Percentiles rank a stretch among this genome's conserved stretches.
These are phyloP conservation scores for Virgularia gustaviana DNA, from an alignment of 92 coral and sea anemone species.

Conservation along the genomic window DNA sequence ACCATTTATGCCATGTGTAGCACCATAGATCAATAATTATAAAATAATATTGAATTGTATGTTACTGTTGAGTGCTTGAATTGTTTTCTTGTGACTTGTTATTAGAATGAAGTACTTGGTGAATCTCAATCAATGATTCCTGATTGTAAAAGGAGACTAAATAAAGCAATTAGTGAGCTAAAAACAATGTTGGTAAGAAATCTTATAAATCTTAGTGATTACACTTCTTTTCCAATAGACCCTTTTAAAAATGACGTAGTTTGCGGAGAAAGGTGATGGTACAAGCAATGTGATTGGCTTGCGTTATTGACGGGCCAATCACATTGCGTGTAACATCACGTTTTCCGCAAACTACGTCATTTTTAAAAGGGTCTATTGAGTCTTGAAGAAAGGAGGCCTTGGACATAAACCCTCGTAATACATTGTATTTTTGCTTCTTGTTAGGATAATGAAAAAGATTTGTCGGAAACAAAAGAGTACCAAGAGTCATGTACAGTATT, in stretches of 20 bases:
- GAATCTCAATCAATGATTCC: conserved; percentile 91
- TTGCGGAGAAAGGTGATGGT: too few species aligned
- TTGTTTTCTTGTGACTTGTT: neutral
- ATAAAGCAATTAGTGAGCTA: conserved; percentile 72
- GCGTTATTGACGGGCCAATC: too few species aligned
- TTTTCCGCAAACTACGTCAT: too few species aligned
- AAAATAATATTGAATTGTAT: neutral
- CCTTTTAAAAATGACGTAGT: too few species aligned
- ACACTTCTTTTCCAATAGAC: too few species aligned
- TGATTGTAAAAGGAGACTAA: conserved; percentile 82
- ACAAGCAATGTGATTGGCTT: too few species aligned
- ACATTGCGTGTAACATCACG: too few species aligned
- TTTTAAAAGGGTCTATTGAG: too few species aligned
- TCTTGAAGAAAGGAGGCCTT: too few species aligned
- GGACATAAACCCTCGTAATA: neutral
- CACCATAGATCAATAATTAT: too few species aligned
- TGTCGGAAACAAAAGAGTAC: conserved; percentile 60
- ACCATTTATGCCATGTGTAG: too few species aligned
- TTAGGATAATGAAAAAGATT: conserved; percentile 52
- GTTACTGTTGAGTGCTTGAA: neutral
- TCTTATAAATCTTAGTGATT: neutral
- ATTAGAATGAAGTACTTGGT: conserved; percentile 80
- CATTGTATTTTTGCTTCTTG: neutral
- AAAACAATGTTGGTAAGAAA: conserved; percentile 65
- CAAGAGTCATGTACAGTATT: conserved; percentile 65